Base-by-base conservation (phyloP, 2,888 invertebrate species). In the Drosophila histrio region DNA sequence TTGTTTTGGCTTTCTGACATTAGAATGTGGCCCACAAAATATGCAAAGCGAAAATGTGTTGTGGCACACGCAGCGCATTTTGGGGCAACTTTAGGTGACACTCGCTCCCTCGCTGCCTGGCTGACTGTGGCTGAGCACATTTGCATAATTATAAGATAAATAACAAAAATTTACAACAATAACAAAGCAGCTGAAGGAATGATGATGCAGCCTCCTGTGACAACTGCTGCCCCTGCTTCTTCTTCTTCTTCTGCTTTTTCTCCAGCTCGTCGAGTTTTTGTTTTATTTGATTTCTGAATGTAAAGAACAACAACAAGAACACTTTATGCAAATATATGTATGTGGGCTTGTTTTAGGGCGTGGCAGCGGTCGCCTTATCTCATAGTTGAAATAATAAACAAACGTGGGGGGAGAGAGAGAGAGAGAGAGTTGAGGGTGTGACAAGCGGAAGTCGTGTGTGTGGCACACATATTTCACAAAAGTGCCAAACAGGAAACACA, bases 111-210 rank as follows among this genome's bases (percentile, higher is more conserved):
- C 19, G 8, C 32, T 22, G 26, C 26, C 26, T 13, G 28, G n/a
- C 15, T 19, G 26, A 13, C 49, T 49, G 49, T 26, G 38, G 38
- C 19, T 26, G 17, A 13, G 22, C 44, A 64, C 70, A 87, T 85
- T 85, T 87, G 62, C 85, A 85, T 85, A 85, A 85, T 85, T 85
- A 85, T 80, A 85, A 85, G 85, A 87, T 85, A 85, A 85, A 85
- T 83, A 85, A 85, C 75, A 71, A 82, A 85, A 82, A 75, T 77
- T 64, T 73, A 69, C 79, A 82, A 79, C 77, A 85, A 80, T 60
- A 85, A 84, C 66, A 79, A 36, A 39, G 11, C 44, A 17, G 30
- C 26, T 34, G 38, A 32, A 13, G 44, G 44, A 57, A 44, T 53
- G 72, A 62, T 63, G 75, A 34, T 11, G 54, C 65, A 56, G 64